Conservation (phyloP, 2,797 vertebrate species). For the Cheracebus regulus region DNA sequence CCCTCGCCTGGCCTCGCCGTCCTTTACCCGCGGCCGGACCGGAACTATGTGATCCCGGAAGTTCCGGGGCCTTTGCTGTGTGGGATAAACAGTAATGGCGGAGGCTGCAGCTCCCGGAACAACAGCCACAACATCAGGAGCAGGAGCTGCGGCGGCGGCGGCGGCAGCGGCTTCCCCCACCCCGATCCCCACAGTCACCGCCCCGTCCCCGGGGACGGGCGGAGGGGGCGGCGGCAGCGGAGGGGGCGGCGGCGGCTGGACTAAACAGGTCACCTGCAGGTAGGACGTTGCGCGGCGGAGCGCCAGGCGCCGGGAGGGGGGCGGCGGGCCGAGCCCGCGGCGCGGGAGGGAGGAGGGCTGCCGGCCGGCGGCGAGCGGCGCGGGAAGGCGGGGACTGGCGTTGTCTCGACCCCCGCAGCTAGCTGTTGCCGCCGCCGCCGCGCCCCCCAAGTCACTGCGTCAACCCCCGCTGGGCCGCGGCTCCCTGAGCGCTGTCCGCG, state of each 20-base stretch:
- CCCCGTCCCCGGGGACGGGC: slow-evolving; percentile 74
- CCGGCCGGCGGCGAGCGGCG: background rate
- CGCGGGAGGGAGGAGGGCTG: background rate
- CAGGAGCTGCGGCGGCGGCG: slow-evolving; percentile 73
- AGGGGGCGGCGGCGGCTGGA: slow-evolving; percentile 91
- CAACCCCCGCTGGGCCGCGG: background rate
- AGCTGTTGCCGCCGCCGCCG: background rate
- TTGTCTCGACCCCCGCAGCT: background rate
- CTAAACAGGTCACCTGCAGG: slow-evolving; percentile 97
- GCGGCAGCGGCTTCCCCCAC: slow-evolving; percentile 74
- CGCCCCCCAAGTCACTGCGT: background rate
- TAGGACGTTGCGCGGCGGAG: slow-evolving; percentile 73
- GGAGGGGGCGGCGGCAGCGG: slow-evolving; percentile 77
- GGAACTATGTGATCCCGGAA: slow-evolving; percentile 89
- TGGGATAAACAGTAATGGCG: slow-evolving; percentile 99
- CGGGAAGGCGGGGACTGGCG: background rate
- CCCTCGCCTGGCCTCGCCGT: background rate
- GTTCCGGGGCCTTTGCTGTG: slow-evolving; percentile 90
- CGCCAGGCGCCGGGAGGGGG: slow-evolving; percentile 19
- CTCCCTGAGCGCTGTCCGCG: background rate
- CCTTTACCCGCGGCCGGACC: slow-evolving; percentile 59
- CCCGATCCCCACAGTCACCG: slow-evolving; percentile 70
- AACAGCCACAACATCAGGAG: slow-evolving; percentile 82
- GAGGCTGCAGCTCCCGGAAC: slow-evolving; percentile 93
- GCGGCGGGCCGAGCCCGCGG: background rate